Evolutionary conservation across 2,113 vertebrate species (phyloP), one percentile per base, ranked within the genome.

Genomic region (Ceyx margarethae): DNA sequence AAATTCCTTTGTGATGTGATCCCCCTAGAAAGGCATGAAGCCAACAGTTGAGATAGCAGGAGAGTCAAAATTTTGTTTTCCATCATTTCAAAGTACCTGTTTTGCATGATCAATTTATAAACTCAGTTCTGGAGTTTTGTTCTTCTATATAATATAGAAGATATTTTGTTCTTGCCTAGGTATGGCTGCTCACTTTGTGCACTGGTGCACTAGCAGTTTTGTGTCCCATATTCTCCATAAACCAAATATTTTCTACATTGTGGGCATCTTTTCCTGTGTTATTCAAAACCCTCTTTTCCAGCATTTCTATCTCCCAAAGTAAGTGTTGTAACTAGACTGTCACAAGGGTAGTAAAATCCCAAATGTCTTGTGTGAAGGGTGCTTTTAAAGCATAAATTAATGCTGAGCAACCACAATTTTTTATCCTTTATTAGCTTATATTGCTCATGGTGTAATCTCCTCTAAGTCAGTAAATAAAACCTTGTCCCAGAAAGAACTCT

Each of bases 391-490:
- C 28, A 23, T 79, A 82, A 81, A 75, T 69, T 67, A 89, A 88
- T 50, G 58, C 53, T 77, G 66, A 94, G 53, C 56, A 93, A 81
- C 37, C 21, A 45, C 13, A 73, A 6, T 37, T 74, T 64, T 50
- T 65, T 69, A 45, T 48, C 28, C 81, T 73, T 65, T 75, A 37
- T 96, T 93, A 81, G 58, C 69, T 65, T 93, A 48, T 69, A 37
- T 81, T 92, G 54, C 81, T 94, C 46, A 61, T 95, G 93, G 89
- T 94, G 42, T 91, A 29, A 88, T 91, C 53, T 94, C 72, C 50
- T 84, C 86, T 96, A 95, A 92, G 89, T 94, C 89, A 93, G 95
- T 97, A 98, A 98, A 97, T 97, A 93, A 91, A 94, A 87, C 56
- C 62, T 68, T 87, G 96, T 96, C 93, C 90, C 94, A 89, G 94